These are phyloP conservation scores for Brachymystax lenok DNA, from an alignment of 2,797 vertebrate genomes.

Conservation along the genomic window DNA sequence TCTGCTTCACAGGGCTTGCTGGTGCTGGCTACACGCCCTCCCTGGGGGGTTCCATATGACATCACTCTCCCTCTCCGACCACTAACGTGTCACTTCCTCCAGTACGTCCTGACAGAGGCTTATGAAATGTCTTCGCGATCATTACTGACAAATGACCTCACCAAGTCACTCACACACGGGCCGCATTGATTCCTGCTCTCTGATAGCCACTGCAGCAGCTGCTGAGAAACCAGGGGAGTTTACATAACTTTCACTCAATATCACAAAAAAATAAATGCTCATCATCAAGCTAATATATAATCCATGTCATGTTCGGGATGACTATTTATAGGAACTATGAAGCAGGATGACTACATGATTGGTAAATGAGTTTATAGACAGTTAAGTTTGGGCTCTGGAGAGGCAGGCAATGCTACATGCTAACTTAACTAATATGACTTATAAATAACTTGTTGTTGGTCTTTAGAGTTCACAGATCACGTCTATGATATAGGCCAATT, in stretches of 20 bases:
- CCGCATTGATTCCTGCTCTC: slow-evolving; percentile 10
- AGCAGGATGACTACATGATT: slow-evolving; percentile 26
- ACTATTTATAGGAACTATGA: slow-evolving; percentile 42
- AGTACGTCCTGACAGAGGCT: slow-evolving; percentile 8
- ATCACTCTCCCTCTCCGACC: neutral
- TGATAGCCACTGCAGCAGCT: neutral
- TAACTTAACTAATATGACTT: slow-evolving; percentile 16
- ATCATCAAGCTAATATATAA: slow-evolving; percentile 13
- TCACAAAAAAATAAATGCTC: slow-evolving; percentile 13
- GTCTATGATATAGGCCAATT: neutral
- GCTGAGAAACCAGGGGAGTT: slow-evolving; percentile 10
- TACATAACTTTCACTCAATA: slow-evolving; percentile 9
- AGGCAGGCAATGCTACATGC: slow-evolving; percentile 18
- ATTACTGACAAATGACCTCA: slow-evolving; percentile 13
- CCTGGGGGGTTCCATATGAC: slow-evolving; percentile 26
- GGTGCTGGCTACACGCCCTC: slow-evolving; percentile 23
- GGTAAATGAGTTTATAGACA: slow-evolving; percentile 4
- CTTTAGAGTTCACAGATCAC: neutral
- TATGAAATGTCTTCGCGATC: slow-evolving; percentile 3
- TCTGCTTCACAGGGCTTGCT: neutral
- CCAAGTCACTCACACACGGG: slow-evolving; percentile 7
- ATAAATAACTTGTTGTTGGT: neutral
- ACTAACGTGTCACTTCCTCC: slow-evolving; percentile 7
- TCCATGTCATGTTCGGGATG: slow-evolving; percentile 15
- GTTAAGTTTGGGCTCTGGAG: slow-evolving; percentile 18